phyloP scores from a whole-genome alignment of 2,797 vertebrate genomes.

The Orientallactaga sibirica region DNA sequence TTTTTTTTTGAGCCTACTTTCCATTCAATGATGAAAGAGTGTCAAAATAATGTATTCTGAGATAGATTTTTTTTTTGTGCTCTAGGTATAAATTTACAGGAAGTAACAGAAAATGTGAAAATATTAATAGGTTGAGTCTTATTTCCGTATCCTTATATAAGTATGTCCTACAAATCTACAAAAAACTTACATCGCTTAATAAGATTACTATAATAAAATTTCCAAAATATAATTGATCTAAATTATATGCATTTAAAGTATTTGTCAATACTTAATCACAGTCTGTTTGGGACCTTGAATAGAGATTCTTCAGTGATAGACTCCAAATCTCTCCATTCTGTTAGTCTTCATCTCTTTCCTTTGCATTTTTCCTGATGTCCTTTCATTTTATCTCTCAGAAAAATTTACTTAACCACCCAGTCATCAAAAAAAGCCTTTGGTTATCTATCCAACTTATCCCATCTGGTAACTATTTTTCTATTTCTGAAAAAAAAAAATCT shows the following conservation, averaged over 20 bases:
- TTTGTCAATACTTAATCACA: slow-evolving; percentile 16
- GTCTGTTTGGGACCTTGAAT: not conserved
- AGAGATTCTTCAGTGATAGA: slow-evolving; percentile 25
- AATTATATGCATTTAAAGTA: not conserved
- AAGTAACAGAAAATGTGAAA: slow-evolving; percentile 62
- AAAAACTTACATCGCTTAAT: not conserved
- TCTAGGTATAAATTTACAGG: slow-evolving; percentile 48
- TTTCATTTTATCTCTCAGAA: slow-evolving; percentile 22
- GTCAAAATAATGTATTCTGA: slow-evolving; percentile 60
- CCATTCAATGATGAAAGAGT: slow-evolving; percentile 53
- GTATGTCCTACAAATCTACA: not conserved
- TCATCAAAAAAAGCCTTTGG: slow-evolving; percentile 13
- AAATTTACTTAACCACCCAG: not conserved
- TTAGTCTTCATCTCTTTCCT: slow-evolving; percentile 26
- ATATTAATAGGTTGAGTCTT: slow-evolving; percentile 19
- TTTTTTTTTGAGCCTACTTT: slow-evolving; percentile 54
- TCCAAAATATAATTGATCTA: slow-evolving; percentile 21
- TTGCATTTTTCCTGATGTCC: not conserved
- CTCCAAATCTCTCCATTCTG: not conserved
- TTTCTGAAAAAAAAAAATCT: not conserved
- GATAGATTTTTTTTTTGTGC: slow-evolving; percentile 39
- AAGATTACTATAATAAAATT: slow-evolving; percentile 15
- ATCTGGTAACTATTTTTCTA: not conserved
- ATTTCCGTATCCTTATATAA: not conserved
- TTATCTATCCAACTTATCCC: not conserved